A percentile compares a stretch with the other conserved stretches of the same genome.
These are phyloP conservation scores for Hypocryptadius cinnamomeus DNA, from an alignment of 2,113 vertebrate species.

Conservation along the genomic window DNA sequence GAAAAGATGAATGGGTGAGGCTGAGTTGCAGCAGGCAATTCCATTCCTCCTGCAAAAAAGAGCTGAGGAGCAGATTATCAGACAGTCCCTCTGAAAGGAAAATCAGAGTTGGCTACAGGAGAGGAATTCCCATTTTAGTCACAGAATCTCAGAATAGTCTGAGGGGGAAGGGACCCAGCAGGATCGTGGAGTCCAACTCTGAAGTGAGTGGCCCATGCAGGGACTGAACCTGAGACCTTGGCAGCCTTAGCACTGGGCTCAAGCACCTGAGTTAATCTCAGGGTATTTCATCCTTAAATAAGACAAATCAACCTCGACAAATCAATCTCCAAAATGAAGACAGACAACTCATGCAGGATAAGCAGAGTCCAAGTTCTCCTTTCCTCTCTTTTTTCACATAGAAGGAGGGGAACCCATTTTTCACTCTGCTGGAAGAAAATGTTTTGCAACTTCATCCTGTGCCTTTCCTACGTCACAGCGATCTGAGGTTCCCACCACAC, in stretches of 20 bases:
- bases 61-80: not conserved
- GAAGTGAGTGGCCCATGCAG: not conserved
- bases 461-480: not conserved
- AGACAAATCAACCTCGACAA: fast-evolving
- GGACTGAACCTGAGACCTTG: not conserved
- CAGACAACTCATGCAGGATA: not conserved
- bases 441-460: conserved; percentile 42
- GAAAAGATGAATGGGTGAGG: not conserved
- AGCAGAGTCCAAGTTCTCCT: not conserved
- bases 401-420: not conserved
- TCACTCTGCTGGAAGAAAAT: not conserved
- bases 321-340: not conserved
- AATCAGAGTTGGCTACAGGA: not conserved
- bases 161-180: not conserved
- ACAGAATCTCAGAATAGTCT: not conserved
- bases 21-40: not conserved
- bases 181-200: not conserved
- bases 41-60: not conserved
- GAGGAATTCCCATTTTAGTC: not conserved
- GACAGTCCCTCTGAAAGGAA: not conserved
- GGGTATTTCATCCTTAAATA: not conserved
- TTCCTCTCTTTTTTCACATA: not conserved
- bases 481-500: not conserved
- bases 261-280: not conserved
- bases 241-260: fast-evolving